Base-by-base conservation (phyloP, 2,888 invertebrate genomes). In the Hetaerina titia region DNA sequence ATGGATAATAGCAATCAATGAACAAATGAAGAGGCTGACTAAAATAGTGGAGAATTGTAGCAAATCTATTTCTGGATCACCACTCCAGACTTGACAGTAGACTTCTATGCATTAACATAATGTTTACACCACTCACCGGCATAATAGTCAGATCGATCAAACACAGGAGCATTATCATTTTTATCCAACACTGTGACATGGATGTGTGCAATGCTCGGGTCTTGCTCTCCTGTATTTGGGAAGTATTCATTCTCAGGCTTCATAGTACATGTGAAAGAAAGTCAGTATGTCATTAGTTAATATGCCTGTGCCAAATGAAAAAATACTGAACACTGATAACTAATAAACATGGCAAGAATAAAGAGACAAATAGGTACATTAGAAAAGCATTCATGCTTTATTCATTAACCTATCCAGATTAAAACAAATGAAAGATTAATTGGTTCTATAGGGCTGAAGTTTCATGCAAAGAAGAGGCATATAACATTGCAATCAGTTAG, bases 151-250 rank as follows among this genome's bases (percentile, higher is more conserved):
- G 96, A 96, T 95, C 97, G 97, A 94, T 97, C 97, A 96, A 98
- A 98, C 87, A 97, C 97, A 0, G 99, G 99, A 9, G 98, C 97
- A 96, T 99, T 98, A 96, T 99, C 99, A 96, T 99, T 99, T 94
- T 98, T 98, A 96, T 99, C 99, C 57, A 98, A 97, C 9, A 99
- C 97, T 5, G 97, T 97, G 74, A 99, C 97, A 95, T 97, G 97
- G 1, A 99, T 98, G 95, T 97, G 97, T 0, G 98, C 98, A 31
- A 98, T 97, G 90, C 98, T 98, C 90, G 97, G 97, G 95, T 98
- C 98, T 88, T 97, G 97, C 95, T 97, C 96, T 57, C 95, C 95
- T 89, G 95, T 95, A 90, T 95, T 95, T 94, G 95, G 56, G 81
- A 89, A 95, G 64, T 95, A 95, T 90, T 96, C 94, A 89, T 95